Base-by-base conservation (phyloP, 2,797 vertebrate genomes). In the Urosaurus nigricauda region DNA sequence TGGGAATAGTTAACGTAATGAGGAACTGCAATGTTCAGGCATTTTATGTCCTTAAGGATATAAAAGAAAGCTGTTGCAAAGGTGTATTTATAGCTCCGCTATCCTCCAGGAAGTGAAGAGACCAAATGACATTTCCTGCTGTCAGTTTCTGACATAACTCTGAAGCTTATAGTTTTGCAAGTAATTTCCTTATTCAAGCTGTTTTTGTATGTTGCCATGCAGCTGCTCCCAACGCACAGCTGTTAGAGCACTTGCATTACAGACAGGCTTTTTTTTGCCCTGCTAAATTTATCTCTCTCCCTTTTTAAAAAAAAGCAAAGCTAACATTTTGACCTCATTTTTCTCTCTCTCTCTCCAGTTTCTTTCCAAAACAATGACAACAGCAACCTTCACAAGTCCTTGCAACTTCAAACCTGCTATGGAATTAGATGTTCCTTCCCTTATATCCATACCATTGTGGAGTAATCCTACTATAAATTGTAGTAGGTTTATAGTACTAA, bases 21-120 rank as follows among this genome's bases (percentile, higher is more conserved):
- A 85, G 71, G 58, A 85, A 77, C 81, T 79, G 29, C 63, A 0
- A 40, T 73, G n/a, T 78, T 21, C 35, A 53, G 37, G n/a, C 0
- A 0, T 58, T 90, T 75, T 86, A 63, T 85, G 7, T 88, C 51
- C 37, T 74, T 84, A 86, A 78, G 75, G 75, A 91, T 53, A 60
- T 83, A 40, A 87, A 32, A 53, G 47, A 88, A 87, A 89, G 51
- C 77, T 85, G 24, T 53, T 79, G 12, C 40, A n/a, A 73, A 43
- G 37, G 2, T 24, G 70, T 90, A 83, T 85, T 87, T 88, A 37
- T 56, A 88, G 35, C 16, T 79, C 35, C 24, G 24, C 58, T 85
- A 3, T 0, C 73, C 24, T 79, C 35, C 29, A 79, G 73, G 13
- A 80, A 32, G 63, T 56, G 6, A 17, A 43, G 32, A 73, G 11